Percentiles rank a stretch among this genome's conserved stretches.
These are phyloP conservation scores for Drosophila chauvacae DNA, from an alignment of 1,140 invertebrate genomes.

Conservation along the genomic window DNA sequence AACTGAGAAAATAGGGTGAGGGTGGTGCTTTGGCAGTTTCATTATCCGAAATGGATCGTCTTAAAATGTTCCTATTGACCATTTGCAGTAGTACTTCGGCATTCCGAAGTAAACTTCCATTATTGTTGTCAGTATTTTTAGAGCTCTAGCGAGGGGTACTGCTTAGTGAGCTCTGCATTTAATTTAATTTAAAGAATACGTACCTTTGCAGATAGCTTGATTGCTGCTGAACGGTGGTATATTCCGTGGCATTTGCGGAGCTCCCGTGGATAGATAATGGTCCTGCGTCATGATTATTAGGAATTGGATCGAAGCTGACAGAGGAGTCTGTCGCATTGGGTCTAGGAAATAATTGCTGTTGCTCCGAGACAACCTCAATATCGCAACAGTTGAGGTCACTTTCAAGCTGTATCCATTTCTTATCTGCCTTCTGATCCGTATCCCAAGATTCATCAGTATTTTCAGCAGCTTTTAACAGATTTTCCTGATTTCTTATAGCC, in stretches of 20 bases:
- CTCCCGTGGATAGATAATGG: neutral
- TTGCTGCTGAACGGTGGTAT: neutral
- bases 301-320: neutral
- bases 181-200: neutral
- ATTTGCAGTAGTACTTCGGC: no score
- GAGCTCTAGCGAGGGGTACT: neutral
- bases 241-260: neutral
- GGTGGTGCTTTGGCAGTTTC: no score
- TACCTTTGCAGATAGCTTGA: constrained; percentile 9
- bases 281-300: neutral
- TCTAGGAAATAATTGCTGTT: neutral
- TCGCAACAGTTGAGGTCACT: constrained; percentile 1
- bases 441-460: constrained; percentile 2
- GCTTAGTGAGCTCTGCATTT: neutral
- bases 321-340: neutral
- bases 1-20: no score
- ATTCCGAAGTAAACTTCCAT: neutral
- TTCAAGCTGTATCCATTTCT: constrained; percentile 2
- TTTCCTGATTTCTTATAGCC: neutral
- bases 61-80: no score
- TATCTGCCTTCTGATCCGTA: neutral
- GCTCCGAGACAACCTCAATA: constrained; percentile 1
- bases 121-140: neutral
- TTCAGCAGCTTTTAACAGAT: neutral
- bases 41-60: no score